Percentiles rank a stretch among this genome's conserved stretches.
phyloP scores from a whole-genome alignment of 1,140 invertebrate species.

The Pachyrhynchus sulphureomaculatus region DNA sequence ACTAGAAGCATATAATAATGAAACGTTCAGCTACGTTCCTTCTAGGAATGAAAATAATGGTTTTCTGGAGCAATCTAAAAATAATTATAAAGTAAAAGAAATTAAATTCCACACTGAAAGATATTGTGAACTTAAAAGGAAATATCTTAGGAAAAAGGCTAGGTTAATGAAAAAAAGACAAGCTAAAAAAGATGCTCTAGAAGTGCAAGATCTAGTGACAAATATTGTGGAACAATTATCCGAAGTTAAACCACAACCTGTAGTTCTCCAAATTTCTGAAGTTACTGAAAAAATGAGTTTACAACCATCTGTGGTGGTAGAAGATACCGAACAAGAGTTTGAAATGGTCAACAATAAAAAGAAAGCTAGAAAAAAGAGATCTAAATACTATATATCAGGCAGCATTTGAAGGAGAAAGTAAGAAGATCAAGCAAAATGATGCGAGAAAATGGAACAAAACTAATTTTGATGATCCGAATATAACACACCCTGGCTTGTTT shows the following conservation, averaged over 20 bases:
- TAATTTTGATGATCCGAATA: neutral
- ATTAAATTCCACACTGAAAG: neutral
- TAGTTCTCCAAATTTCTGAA: neutral
- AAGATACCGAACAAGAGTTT: neutral
- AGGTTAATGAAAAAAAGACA: neutral
- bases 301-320: neutral
- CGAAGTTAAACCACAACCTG: neutral
- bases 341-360: neutral
- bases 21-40: conserved; percentile 5
- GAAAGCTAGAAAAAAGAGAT: conserved; percentile 15
- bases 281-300: neutral
- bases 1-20: conserved; percentile 3
- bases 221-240: conserved; percentile 1
- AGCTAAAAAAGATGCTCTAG: neutral
- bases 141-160: conserved; percentile 8
- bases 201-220: neutral
- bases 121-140: neutral
- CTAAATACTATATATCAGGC: conserved; percentile 21
- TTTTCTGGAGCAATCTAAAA: neutral
- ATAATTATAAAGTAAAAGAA: neutral
- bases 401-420: conserved; percentile 25
- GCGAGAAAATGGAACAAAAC: conserved; percentile 12
- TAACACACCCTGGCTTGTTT: neutral
- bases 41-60: neutral
- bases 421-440: conserved; percentile 26